Conservation (phyloP, 2,888 invertebrate genomes). For the Oxyscelio sp. region DNA sequence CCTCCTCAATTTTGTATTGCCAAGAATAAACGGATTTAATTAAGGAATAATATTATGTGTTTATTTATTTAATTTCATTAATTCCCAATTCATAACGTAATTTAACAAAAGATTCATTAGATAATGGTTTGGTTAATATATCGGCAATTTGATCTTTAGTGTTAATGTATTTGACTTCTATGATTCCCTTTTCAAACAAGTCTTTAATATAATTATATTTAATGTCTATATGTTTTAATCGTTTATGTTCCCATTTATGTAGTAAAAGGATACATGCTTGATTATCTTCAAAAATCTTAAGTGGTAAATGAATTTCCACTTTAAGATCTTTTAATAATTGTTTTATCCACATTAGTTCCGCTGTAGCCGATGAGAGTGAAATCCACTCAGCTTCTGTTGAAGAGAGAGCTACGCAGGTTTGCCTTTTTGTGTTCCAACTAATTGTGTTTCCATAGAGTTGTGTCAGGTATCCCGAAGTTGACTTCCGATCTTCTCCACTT, state of each 20-base stretch:
- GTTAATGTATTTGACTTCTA: slow-evolving; percentile 67
- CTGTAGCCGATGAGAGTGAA: slow-evolving; percentile 76
- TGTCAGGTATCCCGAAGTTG: slow-evolving; percentile 81
- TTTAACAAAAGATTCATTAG: not conserved
- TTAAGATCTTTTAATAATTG: slow-evolving; percentile 76
- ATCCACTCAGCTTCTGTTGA: slow-evolving; percentile 84
- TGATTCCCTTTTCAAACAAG: no score
- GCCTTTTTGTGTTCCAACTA: slow-evolving; percentile 81
- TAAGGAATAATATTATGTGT: not conserved
- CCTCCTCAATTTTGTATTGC: not conserved
- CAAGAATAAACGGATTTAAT: not conserved
- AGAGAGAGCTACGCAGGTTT: slow-evolving; percentile 79
- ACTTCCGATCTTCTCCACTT: slow-evolving; percentile 69
- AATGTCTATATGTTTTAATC: slow-evolving; percentile 77
- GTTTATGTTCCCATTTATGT: slow-evolving; percentile 75
- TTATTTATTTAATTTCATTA: not conserved
- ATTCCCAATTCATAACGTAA: not conserved
- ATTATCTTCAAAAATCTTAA: slow-evolving; percentile 76
- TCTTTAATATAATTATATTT: no score
- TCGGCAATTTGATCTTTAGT: slow-evolving; percentile 42
- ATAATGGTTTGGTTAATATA: slow-evolving; percentile 39
- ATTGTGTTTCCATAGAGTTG: slow-evolving; percentile 77
- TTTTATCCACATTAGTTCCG: slow-evolving; percentile 78
- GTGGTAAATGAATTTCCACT: slow-evolving; percentile 19
- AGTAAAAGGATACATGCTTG: slow-evolving; percentile 74